Evolutionary conservation across 2,797 vertebrate species (phyloP).

Genomic region (Takifugu ocellatus): DNA sequence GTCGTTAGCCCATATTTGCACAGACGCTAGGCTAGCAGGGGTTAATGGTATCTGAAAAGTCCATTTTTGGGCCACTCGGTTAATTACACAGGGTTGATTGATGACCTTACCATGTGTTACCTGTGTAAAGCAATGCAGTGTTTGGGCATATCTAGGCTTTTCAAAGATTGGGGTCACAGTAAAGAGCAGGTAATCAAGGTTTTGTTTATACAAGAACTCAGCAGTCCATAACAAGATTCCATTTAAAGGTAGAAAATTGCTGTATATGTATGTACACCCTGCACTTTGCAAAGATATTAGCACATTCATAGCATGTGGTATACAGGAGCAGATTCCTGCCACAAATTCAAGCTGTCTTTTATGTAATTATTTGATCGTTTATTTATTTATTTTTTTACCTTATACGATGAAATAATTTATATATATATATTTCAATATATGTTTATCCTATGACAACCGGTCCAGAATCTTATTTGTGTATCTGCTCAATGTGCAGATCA

Average conservation of each 20-base stretch:
- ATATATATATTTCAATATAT: too few species aligned
- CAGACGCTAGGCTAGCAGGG: slow-evolving; percentile 60
- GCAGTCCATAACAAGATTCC: slow-evolving; percentile 1
- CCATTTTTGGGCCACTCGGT: slow-evolving; percentile 55
- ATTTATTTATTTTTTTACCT: too few species aligned
- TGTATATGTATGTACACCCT: too few species aligned
- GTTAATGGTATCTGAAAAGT: slow-evolving; percentile 74
- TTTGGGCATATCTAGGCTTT: slow-evolving; percentile 33
- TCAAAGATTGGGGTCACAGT: slow-evolving; percentile 54
- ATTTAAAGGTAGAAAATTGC: slow-evolving; percentile 1
- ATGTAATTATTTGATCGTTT: too few species aligned
- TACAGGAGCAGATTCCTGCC: too few species aligned
- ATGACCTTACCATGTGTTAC: slow-evolving; percentile 56
- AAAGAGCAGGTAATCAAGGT: slow-evolving; percentile 60
- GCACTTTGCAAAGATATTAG: too few species aligned
- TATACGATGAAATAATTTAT: too few species aligned
- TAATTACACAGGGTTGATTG: slow-evolving; percentile 65
- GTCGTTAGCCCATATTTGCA: slow-evolving; percentile 64
- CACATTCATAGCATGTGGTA: too few species aligned
- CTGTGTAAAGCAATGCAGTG: slow-evolving; percentile 46
- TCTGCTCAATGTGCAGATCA: too few species aligned
- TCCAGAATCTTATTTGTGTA: too few species aligned
- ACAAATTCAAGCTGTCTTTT: too few species aligned
- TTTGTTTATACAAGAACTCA: slow-evolving; percentile 41
- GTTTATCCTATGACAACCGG: too few species aligned